phyloP scores from a whole-genome alignment of 2,797 vertebrate species.

The Amazonetta brasiliensis region DNA sequence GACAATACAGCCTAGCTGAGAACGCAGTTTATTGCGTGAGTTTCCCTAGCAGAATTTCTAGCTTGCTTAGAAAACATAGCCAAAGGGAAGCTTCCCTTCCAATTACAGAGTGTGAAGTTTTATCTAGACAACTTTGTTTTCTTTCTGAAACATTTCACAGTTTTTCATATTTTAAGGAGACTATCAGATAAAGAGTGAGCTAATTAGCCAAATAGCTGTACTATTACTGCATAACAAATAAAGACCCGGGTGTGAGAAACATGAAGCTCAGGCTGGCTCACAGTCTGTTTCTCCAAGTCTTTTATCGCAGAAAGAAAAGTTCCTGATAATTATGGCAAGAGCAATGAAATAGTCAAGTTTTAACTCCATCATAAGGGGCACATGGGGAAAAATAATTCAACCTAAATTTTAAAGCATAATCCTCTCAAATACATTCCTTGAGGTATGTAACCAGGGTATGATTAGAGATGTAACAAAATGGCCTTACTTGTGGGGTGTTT shows the following conservation, averaged over 20 bases:
- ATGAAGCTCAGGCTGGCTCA: neutral
- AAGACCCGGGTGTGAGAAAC: neutral
- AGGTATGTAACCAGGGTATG: neutral
- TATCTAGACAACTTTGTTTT: neutral
- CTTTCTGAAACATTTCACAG: neutral
- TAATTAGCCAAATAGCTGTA: neutral
- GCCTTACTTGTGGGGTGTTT: neutral
- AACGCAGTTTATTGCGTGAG: neutral
- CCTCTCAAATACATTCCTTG: neutral
- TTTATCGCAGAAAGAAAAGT: neutral
- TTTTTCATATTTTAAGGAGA: neutral
- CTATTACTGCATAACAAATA: neutral
- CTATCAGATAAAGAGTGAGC: neutral
- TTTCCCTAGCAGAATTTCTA: neutral
- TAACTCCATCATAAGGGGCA: neutral
- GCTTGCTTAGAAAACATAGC: neutral
- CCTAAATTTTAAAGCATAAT: neutral
- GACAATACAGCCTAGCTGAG: neutral
- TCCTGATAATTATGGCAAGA: neutral
- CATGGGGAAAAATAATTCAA: neutral
- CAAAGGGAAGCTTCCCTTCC: neutral
- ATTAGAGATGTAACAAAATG: neutral
- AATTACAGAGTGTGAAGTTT: neutral
- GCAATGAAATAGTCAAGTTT: neutral
- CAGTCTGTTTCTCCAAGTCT: neutral